phyloP scores from a whole-genome alignment of 1,140 invertebrate genomes.

The Eumeta japonica region DNA sequence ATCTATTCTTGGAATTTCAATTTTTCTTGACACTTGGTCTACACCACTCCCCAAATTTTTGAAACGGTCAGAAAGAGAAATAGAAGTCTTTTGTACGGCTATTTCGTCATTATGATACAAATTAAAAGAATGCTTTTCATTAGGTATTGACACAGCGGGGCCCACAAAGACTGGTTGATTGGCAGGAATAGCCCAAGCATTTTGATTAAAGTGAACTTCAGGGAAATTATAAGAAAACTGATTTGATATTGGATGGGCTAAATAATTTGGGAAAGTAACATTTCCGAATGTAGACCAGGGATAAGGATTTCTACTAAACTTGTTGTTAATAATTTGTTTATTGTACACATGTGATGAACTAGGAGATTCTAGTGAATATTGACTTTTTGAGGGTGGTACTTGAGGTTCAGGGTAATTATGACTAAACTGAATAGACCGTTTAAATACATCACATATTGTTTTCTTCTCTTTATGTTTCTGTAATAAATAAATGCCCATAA shows the following conservation, averaged over 20 bases:
- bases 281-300: no score
- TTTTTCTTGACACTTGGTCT: no score
- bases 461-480: slow-evolving; percentile 26
- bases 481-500: background rate
- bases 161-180: slow-evolving; percentile 11
- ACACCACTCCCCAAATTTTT: slow-evolving; percentile 6
- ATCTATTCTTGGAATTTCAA: no score
- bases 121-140: no score
- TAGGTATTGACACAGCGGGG: no score
- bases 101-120: no score
- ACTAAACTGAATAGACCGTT: no score
- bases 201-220: slow-evolving; percentile 9
- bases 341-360: slow-evolving; percentile 6
- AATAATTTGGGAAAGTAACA: no score
- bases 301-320: no score
- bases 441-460: no score
- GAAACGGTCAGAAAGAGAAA: slow-evolving; percentile 13
- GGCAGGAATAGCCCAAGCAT: slow-evolving; percentile 14
- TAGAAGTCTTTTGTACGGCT: slow-evolving; percentile 6
- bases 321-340: slow-evolving; percentile 14
- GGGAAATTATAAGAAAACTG: slow-evolving; percentile 6
- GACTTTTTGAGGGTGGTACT: slow-evolving; percentile 19
- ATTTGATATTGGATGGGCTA: no score
- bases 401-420: slow-evolving; percentile 29
- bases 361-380: background rate